These are phyloP conservation scores for Neoniphon sammara DNA, from an alignment of 2,797 vertebrate genomes.

Conservation along the genomic window DNA sequence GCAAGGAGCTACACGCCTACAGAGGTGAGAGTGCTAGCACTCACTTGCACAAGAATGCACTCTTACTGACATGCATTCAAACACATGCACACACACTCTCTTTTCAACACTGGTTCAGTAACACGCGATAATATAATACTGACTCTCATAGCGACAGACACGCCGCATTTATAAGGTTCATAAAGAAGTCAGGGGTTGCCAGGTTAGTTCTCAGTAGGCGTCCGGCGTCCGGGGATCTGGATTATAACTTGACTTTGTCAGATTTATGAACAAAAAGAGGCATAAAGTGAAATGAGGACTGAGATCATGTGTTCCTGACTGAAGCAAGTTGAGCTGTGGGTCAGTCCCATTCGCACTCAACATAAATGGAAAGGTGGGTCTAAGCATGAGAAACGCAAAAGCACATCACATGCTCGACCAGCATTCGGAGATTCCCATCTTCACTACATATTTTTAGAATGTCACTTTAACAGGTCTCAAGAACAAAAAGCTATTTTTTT, in stretches of 20 bases:
- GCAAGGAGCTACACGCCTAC: slow-evolving; percentile 71
- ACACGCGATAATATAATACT: not conserved
- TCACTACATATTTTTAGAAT: no score
- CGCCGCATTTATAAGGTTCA: slow-evolving; percentile 21
- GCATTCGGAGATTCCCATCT: no score
- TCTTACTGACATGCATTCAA: not conserved
- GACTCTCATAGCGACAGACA: slow-evolving; percentile 3
- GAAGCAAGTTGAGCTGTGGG: slow-evolving; percentile 7
- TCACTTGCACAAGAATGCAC: not conserved
- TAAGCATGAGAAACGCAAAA: no score
- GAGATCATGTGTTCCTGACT: slow-evolving; percentile 15
- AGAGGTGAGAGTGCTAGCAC: slow-evolving; percentile 73
- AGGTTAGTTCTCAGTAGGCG: slow-evolving; percentile 19
- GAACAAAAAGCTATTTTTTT: no score
- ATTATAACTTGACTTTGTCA: slow-evolving; percentile 22
- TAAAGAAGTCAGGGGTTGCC: slow-evolving; percentile 18
- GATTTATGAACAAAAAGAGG: slow-evolving; percentile 43
- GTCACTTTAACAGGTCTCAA: no score
- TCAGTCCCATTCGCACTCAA: not conserved
- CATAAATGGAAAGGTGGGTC: not conserved
- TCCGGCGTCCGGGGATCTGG: slow-evolving; percentile 12
- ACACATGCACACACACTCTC: not conserved
- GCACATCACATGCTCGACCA: no score
- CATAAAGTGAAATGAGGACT: slow-evolving; percentile 17
- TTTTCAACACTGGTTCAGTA: not conserved